A percentile compares a stretch with the other conserved stretches of the same genome.
Conservation (phyloP, 2,888 invertebrate species). For the Erpobdella octoculata region DNA sequence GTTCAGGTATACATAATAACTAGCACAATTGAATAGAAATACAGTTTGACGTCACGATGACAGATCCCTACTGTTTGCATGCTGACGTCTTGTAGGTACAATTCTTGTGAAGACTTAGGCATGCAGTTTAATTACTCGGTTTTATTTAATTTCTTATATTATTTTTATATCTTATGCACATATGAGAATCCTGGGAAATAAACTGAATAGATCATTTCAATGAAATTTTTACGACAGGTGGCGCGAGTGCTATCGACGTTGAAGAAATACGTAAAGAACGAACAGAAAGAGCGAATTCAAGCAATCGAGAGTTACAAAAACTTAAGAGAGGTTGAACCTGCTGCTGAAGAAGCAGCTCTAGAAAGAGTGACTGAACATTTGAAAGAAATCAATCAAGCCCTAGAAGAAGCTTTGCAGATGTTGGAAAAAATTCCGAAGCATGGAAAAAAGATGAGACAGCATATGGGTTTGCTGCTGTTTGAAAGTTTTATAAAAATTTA, state of each 20-base stretch:
- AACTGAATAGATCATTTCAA: background rate
- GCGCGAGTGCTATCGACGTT: constrained; percentile 18
- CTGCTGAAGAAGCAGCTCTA: background rate
- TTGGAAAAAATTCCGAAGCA: constrained; percentile 26
- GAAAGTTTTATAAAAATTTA: too few species aligned
- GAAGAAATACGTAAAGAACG: constrained; percentile 22
- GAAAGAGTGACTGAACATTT: constrained; percentile 5
- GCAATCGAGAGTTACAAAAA: background rate
- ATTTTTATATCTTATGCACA: too few species aligned
- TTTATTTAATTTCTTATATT: background rate
- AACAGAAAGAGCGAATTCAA: constrained; percentile 16
- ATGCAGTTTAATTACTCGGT: background rate
- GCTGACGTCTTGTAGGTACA: too few species aligned
- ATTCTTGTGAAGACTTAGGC: too few species aligned
- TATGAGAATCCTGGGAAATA: too few species aligned
- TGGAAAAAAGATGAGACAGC: constrained; percentile 24
- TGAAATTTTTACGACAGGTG: background rate
- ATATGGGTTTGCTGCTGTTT: too few species aligned
- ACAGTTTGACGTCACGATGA: too few species aligned
- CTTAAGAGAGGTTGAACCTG: background rate
- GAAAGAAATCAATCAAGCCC: constrained; percentile 13
- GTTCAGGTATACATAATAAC: too few species aligned
- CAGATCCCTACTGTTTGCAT: too few species aligned
- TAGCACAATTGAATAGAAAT: too few species aligned
- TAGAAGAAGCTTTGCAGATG: constrained; percentile 16